Conservation (phyloP, 2,113 vertebrate genomes). For the Neodon shergylaensis region DNA sequence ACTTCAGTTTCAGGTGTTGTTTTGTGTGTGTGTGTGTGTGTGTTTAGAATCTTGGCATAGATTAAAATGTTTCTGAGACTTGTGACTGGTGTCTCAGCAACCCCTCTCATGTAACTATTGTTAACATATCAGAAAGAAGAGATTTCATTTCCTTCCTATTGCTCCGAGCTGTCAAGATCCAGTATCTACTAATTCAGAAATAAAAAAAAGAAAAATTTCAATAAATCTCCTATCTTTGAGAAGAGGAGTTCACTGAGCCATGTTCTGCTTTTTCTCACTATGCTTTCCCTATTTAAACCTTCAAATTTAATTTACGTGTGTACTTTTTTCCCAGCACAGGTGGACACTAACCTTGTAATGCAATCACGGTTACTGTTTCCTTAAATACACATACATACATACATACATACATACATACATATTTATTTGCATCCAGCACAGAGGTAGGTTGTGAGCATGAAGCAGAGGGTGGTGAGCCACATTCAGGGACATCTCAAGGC, state of each 20-base stretch:
- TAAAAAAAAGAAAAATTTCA: not conserved
- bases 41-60: not conserved
- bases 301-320: not conserved
- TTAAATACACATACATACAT: too few relatives aligned
- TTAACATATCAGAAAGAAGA: not conserved
- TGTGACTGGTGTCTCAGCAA: not conserved
- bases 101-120: not conserved
- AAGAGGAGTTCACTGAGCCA: not conserved
- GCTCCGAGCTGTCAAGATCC: not conserved
- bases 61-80: not conserved
- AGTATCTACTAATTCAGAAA: not conserved
- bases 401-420: too few relatives aligned
- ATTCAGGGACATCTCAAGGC: not conserved
- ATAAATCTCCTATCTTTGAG: not conserved
- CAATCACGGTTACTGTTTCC: accelerated
- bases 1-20: not conserved
- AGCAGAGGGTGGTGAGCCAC: accelerated
- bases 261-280: not conserved
- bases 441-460: too few relatives aligned
- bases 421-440: too few relatives aligned
- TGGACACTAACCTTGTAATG: too few relatives aligned
- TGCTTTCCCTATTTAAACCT: not conserved
- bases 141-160: not conserved
- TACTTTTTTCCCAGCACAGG: too few relatives aligned
- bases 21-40: not conserved